Base-by-base conservation (phyloP, 2,888 invertebrate species). In the Eudemis profundana region DNA sequence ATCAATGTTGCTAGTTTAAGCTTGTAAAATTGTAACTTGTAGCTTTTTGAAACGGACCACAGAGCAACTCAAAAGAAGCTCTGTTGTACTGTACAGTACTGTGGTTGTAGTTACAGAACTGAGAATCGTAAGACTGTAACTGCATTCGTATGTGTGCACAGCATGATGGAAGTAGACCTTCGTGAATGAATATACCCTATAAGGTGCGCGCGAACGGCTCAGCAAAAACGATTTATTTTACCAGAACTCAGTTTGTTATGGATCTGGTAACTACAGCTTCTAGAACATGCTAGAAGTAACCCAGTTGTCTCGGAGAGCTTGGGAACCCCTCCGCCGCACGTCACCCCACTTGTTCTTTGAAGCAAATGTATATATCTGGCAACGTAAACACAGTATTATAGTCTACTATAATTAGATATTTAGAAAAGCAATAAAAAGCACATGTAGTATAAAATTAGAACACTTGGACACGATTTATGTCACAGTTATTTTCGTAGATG, bases 291-390 rank as follows among this genome's bases (percentile, higher is more conserved):
- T 8, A 12, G 8, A 33, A 33, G 33, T 33, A n/a, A n/a, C 1
- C 33, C 33, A 33, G 33, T 8, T 33, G 33, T 33, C 33, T 33
- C 33, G 33, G 33, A 33, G 8, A 33, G 7, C 8, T n/a, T 10
- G n/a, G 15, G 10, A 21, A 17, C 47, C 53, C 50, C 19, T 14
- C 59, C 61, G 47, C 61, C 61, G 61, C 53, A 61, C 56, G 44
- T 42, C 23, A 17, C 29, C 33, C 15, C 56, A 56, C 42, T 29
- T 27, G 29, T 36, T 36, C 19, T 21, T 21, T n/a, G 12, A 42
- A 33, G n/a, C 62, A n/a, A 21, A 19, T 57, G 56, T 57, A 57
- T 38, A 54, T 63, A 62, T 56, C 53, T 47, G 15, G 10, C 40
- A 42, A 21, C 3, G 3, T 23, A 29, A 60, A 60, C 49, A 49